Evolutionary conservation across 2,113 vertebrate species (phyloP).

Genomic region (Ochotona princeps): DNA sequence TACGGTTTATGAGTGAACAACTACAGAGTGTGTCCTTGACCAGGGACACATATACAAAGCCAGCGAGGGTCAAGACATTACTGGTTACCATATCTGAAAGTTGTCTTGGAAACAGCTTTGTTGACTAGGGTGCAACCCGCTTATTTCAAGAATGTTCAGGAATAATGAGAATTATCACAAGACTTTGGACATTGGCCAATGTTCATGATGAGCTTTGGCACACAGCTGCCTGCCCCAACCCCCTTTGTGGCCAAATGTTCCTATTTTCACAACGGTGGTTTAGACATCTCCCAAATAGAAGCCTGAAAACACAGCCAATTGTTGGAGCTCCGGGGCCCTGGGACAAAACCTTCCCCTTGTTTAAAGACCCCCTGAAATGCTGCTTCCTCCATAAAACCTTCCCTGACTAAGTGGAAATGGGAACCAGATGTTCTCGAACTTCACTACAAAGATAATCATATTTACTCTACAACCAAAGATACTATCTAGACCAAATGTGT

Average conservation of each 20-base stretch:
- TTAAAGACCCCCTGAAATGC: conserved; percentile 79
- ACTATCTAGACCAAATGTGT: conserved; percentile 69
- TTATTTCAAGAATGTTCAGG: conserved; percentile 48
- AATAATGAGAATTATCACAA: neutral
- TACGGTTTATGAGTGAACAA: conserved; percentile 41
- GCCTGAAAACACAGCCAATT: conserved; percentile 65
- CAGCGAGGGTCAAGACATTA: conserved; percentile 2
- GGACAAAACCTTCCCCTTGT: conserved; percentile 72
- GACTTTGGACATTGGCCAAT: conserved; percentile 17
- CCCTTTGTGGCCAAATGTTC: neutral
- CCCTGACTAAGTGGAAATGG: conserved; percentile 79
- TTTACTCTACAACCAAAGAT: conserved; percentile 77
- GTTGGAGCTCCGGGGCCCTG: conserved; percentile 37
- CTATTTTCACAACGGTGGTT: conserved; percentile 64
- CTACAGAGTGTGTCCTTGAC: neutral
- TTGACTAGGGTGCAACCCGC: neutral
- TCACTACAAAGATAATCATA: conserved; percentile 77
- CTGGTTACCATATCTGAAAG: conserved; percentile 43
- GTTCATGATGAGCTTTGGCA: conserved; percentile 42
- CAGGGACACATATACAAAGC: neutral
- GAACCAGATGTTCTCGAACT: conserved; percentile 75
- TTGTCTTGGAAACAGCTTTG: conserved; percentile 33
- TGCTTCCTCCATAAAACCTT: conserved; percentile 78
- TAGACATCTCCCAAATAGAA: conserved; percentile 65
- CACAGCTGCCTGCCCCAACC: neutral